A percentile compares a stretch with the other conserved stretches of the same genome.
These are phyloP conservation scores for Celastrina argiolus DNA, from an alignment of 2,888 invertebrate genomes.

Conservation along the genomic window DNA sequence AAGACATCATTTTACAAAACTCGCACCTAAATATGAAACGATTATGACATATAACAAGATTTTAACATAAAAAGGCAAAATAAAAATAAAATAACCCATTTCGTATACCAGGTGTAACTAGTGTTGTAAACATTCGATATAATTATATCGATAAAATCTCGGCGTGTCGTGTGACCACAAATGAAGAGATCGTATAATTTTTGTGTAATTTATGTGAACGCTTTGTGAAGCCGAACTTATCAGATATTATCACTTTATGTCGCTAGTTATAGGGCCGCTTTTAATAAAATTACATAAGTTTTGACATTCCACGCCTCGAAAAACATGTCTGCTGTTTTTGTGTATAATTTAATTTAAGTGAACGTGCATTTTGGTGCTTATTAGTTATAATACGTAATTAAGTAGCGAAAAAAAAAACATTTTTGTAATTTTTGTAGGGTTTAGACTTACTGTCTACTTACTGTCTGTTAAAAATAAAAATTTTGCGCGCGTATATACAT, in stretches of 20 bases:
- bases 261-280: not conserved
- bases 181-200: conserved; percentile 46
- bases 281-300: not conserved
- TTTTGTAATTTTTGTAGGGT: too few species aligned
- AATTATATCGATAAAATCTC: conserved; percentile 1
- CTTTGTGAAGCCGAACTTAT: conserved; percentile 42
- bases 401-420: too few species aligned
- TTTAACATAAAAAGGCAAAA: not conserved
- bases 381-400: too few species aligned
- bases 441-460: too few species aligned
- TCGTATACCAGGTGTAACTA: not conserved
- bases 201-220: conserved; percentile 57
- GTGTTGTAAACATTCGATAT: conserved; percentile 4
- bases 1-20: too few species aligned
- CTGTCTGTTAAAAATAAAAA: too few species aligned
- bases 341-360: too few species aligned
- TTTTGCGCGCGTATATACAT: too few species aligned
- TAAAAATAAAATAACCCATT: not conserved
- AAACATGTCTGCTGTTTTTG: too few species aligned
- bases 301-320: not conserved
- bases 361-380: not conserved
- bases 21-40: too few species aligned
- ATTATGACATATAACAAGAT: too few species aligned
- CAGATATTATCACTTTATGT: conserved; percentile 8
- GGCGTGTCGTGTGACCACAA: conserved; percentile 22